Evolutionary conservation across 2,113 vertebrate species (phyloP), one percentile per base, ranked within the genome.

Genomic region (Guaruba guarouba): DNA sequence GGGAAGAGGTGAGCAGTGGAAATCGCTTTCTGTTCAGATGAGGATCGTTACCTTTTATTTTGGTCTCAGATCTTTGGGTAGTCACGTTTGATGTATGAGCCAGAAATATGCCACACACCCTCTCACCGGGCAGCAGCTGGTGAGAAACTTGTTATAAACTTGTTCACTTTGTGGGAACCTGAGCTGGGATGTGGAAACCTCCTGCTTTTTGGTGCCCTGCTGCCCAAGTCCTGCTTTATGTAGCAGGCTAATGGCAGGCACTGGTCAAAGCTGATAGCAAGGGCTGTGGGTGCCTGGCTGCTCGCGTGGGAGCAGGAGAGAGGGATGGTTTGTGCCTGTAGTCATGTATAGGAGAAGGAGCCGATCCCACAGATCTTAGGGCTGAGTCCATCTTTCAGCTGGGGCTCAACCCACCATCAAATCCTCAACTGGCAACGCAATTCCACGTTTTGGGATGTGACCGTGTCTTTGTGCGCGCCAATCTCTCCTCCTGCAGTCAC

Each of bases 351-450:
- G 62, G 39, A 86, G 88, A 80, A 77, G 70, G 82, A 86, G 82
- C 43, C 44, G 7, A 77, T 68, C 82, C 73, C 48, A 28, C 51
- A 74, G 95, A 78, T 95, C 95, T 97, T 94, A 68, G 95, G 91
- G 92, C 67, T 46, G 63, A 86, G 44, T 87, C 96, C 95, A 68
- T 93, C 94, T 96, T 96, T 93, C 59, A 16, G 64, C 12, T 75
- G 88, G 59, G 82, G 80, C 92, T 95, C 93, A 86, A 80, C 33
- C 74, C 90, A 91, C 95, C 48, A 15, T 63, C 52, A 73, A 39
- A 52, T 71, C 68, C 86, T 76, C 46, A 68, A 23, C 25, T 67
- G 94, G 93, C 92, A 81, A 90, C 94, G 73, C 51, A 86, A 88
- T 62, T n/a, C 76, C 88, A 64, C 13, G 7, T 95, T 29, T 31